Base-by-base conservation (phyloP, 1,140 invertebrate species). In the Caerostris darwini region DNA sequence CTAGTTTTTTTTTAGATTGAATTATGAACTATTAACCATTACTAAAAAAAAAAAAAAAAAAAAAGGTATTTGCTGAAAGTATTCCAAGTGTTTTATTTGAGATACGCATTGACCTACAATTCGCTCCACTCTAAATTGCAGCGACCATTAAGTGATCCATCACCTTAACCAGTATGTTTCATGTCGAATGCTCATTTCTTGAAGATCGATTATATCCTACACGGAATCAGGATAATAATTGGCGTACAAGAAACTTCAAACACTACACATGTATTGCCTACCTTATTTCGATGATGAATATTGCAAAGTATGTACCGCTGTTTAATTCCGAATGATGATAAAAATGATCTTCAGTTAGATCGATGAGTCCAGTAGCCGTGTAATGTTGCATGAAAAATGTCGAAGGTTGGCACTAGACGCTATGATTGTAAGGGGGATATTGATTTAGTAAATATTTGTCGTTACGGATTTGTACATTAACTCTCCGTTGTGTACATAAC, bases 101-200 rank as follows among this genome's bases (percentile, higher is more conserved):
- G 34, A 34, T 34, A 34, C 34, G 34, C 34, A 34, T 2, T 34
- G 34, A 34, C 34, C 34, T 2, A 34, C 34, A 34, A 34, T 34
- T 34, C 34, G 34, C 34, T 34, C 34, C 34, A 34, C 34, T 77
- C 71, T 77, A 34, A 77, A 77, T 77, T 34, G 34, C 34, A 14
- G 0, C 54, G 6, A n/a, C 82, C 12, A 83, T 83, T 56, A 83
- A 83, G 56, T 58, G 82, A 83, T 83, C 82, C 53, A 83, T 83
- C 82, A 83, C 56, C 4, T 53, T 34, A 50, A 56, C 82, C 57
- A 56, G 54, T 83, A 58, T 58, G 53, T 54, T 83, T 83, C 82
- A 83, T 58, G 53, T 83, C 82, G 17, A 83, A 83, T 83, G 56
- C 82, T 56, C 82, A 83, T n/a, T 83, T 83, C 57, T 83, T 83